phyloP scores from a whole-genome alignment of 1,140 invertebrate species.

The Panagrolaimus sp. region DNA sequence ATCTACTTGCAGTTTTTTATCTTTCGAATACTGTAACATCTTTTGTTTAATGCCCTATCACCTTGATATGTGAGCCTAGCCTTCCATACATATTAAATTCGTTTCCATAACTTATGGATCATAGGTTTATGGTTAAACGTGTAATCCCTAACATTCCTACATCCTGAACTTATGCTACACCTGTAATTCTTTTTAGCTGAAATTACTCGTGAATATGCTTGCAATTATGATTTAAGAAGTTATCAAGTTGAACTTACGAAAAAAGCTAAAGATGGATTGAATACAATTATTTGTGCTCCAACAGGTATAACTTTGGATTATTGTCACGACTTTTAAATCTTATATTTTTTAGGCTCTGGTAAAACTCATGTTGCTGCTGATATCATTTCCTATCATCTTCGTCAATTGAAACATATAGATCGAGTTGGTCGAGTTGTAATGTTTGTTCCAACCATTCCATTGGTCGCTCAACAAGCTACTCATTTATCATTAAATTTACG shows the following conservation, averaged over 20 bases:
- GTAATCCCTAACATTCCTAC: no score
- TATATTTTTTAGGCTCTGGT: slow-evolving; percentile 29
- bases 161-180: background rate
- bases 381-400: slow-evolving; percentile 36
- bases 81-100: no score
- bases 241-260: slow-evolving; percentile 49
- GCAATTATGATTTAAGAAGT: slow-evolving; percentile 22
- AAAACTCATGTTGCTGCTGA: slow-evolving; percentile 51
- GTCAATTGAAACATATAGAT: background rate
- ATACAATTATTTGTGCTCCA: slow-evolving; percentile 52
- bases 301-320: slow-evolving; percentile 23
- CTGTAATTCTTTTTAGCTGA: background rate
- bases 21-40: no score
- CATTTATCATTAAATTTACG: slow-evolving; percentile 22
- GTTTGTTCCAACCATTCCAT: slow-evolving; percentile 50
- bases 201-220: background rate
- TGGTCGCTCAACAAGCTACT: slow-evolving; percentile 44
- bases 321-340: no score
- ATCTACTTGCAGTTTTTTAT: no score
- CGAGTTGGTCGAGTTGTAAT: slow-evolving; percentile 29
- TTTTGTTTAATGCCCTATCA: no score
- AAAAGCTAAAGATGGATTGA: slow-evolving; percentile 44
- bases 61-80: no score
- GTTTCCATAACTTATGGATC: no score
- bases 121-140: no score